Base-by-base conservation (phyloP, 1,140 invertebrate species). In the Carposina sasakii region DNA sequence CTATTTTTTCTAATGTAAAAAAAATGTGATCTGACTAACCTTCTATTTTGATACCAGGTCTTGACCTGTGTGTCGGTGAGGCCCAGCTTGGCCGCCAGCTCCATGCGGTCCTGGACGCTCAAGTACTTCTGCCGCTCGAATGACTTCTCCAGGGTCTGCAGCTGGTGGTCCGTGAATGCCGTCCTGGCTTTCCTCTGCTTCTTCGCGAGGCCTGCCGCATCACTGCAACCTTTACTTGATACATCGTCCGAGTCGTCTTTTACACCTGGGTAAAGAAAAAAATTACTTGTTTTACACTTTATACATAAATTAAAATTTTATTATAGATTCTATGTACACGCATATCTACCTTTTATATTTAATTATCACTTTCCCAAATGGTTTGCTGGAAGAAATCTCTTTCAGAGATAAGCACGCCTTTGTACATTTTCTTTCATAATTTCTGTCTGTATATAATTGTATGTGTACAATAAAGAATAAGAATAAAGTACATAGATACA, bases 91-190 rank as follows among this genome's bases (percentile, higher is more conserved):
- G 96, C 94, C 0, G 98, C 98, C 52, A 99, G 85, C 86, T 99
- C 97, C 95, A 99, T 98, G 49, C 98, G 88, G 77, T 99, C 98
- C 74, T 99, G 97, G 3, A 99, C 98, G 66, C 95, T 98, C 19
- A 99, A 90, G 87, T 99, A 99, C 81, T 99, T 99, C 85, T 99
- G 97, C 54, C 96, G 86, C 78, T 99, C 97, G 85, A 99, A 99
- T 50, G 94, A 97, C 81, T 97, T 98, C 85, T 99, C 98, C 61
- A 99, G 85, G 2, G 97, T 96, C 77, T 97, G 96, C 34, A 99
- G 88, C 76, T 99, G 98, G 69, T 98, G 94, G 86, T 99, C 98
- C 8, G 98, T 99, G 86, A 99, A 99, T 4, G 98, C 98, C 16
- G 98, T 99, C 31, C 98, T 85, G 1, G 98, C 98, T 86, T 99